Conservation (phyloP, 1,140 invertebrate genomes). For the Diploscapter pachys region DNA sequence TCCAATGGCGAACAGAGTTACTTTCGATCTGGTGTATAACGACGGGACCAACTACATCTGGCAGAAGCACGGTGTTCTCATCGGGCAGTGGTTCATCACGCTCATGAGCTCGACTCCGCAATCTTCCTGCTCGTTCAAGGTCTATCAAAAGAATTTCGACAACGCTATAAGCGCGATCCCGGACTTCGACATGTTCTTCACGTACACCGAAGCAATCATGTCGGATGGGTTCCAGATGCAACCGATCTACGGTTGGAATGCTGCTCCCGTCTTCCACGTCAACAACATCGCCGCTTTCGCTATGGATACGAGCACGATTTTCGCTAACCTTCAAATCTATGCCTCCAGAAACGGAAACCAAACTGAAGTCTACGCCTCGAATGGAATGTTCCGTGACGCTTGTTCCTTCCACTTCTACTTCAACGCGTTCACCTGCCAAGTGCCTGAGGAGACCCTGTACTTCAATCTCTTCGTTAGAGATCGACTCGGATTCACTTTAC, state of each 20-base stretch:
- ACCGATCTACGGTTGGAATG: conserved; percentile 24
- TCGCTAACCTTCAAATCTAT: conserved; percentile 37
- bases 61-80: conserved; percentile 5
- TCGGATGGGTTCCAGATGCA: conserved; percentile 17
- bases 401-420: conserved; percentile 43
- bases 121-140: conserved; percentile 28
- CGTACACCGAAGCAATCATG: conserved; percentile 6
- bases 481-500: conserved; percentile 28
- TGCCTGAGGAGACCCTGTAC: conserved; percentile 38
- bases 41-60: conserved; percentile 31
- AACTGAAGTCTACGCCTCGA: conserved; percentile 37
- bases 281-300: conserved; percentile 15
- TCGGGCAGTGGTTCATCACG: conserved; percentile 33
- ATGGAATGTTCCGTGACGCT: conserved; percentile 41
- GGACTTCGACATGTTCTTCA: conserved; percentile 38
- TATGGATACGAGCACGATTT: background rate
- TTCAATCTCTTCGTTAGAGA: conserved; percentile 41
- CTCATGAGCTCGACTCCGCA: conserved; percentile 4
- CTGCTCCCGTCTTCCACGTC: conserved; percentile 33
- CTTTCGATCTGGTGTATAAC: background rate
- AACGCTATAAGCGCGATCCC: conserved; percentile 6
- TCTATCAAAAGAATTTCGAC: conserved; percentile 29
- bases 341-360: conserved; percentile 26
- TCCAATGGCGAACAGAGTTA: background rate
- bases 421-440: conserved; percentile 34